Evolutionary conservation across 2,888 invertebrate genomes (phyloP).

Genomic region (Nymphalis c-album): DNA sequence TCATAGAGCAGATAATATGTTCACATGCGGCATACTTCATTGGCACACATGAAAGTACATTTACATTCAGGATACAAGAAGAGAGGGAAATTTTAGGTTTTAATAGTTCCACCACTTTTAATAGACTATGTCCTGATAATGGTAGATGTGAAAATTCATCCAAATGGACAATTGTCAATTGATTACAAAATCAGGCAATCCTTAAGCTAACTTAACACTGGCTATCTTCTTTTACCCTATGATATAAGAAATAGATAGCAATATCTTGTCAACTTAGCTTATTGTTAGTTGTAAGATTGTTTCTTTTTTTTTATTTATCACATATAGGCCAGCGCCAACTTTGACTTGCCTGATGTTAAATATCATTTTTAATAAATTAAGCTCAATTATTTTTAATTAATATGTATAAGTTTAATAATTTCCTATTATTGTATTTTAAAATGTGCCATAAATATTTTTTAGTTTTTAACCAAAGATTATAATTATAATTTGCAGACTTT

Average conservation of each 20-base stretch:
- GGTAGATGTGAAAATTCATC: slow-evolving; percentile 87
- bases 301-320: too few relatives aligned
- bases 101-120: slow-evolving; percentile 90
- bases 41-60: slow-evolving; percentile 97
- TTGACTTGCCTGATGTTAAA: too few relatives aligned
- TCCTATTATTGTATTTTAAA: too few relatives aligned
- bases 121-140: slow-evolving; percentile 87
- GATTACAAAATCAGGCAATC: neutral
- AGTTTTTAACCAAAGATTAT: neutral
- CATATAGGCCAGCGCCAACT: too few relatives aligned
- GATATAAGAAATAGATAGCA: neutral
- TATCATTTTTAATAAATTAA: too few relatives aligned
- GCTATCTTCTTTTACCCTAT: too few relatives aligned
- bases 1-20: slow-evolving; percentile 97
- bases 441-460: slow-evolving; percentile 2
- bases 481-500: too few relatives aligned
- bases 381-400: too few relatives aligned
- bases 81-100: slow-evolving; percentile 98
- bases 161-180: slow-evolving; percentile 87
- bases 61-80: slow-evolving; percentile 97
- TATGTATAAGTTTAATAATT: too few relatives aligned
- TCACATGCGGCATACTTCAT: slow-evolving; percentile 93
- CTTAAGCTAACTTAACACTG: neutral
- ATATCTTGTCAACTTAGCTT: too few relatives aligned
- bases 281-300: too few relatives aligned